Conservation (phyloP, 2,113 vertebrate species). For the Campylorhamphus procurvoides region DNA sequence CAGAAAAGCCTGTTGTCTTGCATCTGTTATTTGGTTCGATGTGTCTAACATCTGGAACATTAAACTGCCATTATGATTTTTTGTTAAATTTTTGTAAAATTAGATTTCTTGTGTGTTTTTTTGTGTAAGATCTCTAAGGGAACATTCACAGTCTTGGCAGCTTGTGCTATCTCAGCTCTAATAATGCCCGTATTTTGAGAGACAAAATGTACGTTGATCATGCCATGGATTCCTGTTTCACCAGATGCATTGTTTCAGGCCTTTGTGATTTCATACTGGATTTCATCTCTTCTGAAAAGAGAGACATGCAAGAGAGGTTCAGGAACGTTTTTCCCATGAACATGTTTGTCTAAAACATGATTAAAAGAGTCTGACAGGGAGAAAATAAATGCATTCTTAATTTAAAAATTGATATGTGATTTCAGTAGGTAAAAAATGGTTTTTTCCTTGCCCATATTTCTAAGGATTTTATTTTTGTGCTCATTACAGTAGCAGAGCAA, state of each 20-base stretch:
- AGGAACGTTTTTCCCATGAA: slow-evolving; percentile 60
- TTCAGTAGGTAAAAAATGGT: slow-evolving; percentile 23
- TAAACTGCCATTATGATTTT: slow-evolving; percentile 31
- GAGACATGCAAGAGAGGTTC: not conserved
- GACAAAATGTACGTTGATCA: slow-evolving; percentile 35
- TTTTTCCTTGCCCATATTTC: not conserved
- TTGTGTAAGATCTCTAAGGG: slow-evolving; percentile 38
- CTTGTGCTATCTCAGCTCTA: slow-evolving; percentile 42
- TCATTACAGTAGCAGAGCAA: not conserved
- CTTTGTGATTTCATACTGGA: slow-evolving; percentile 64
- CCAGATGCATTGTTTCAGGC: slow-evolving; percentile 49
- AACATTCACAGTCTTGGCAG: slow-evolving; percentile 26
- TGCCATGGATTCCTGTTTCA: slow-evolving; percentile 12
- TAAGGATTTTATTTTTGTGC: not conserved
- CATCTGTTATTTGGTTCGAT: slow-evolving; percentile 45
- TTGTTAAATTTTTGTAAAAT: slow-evolving; percentile 59
- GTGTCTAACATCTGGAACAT: slow-evolving; percentile 49
- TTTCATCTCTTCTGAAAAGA: slow-evolving; percentile 51
- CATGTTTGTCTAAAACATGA: slow-evolving; percentile 43
- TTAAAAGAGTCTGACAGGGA: not conserved
- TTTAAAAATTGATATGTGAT: not conserved
- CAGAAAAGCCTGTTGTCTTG: not conserved
- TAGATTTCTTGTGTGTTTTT: slow-evolving; percentile 30
- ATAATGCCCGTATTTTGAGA: slow-evolving; percentile 52
- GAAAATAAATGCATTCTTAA: not conserved